A percentile compares a stretch with the other conserved stretches of the same genome.
Evolutionary conservation across 2,797 vertebrate species (phyloP).

Genomic region (Eulemur mongoz): DNA sequence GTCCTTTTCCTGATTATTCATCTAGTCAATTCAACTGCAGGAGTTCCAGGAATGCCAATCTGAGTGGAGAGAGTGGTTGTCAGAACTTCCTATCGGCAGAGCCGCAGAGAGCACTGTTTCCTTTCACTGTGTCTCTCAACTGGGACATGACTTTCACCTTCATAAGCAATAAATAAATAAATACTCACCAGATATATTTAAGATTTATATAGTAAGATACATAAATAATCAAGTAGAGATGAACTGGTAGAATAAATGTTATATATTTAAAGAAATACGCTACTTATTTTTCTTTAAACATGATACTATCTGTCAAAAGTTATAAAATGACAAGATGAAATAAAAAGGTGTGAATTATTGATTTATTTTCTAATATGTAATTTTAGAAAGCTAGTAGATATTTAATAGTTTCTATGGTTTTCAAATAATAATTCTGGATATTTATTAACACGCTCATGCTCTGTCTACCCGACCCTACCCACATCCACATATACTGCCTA

Average conservation of each 20-base stretch:
- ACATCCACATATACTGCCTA: neutral
- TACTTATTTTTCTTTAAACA: neutral
- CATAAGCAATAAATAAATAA: neutral
- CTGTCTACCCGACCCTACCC: neutral
- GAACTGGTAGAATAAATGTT: neutral
- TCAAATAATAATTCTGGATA: neutral
- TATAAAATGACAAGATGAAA: neutral
- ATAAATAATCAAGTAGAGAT: neutral
- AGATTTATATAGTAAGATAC: neutral
- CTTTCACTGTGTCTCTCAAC: neutral
- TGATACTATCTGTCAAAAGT: neutral
- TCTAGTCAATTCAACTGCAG: neutral
- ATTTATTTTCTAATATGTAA: neutral
- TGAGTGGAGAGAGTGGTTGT: neutral
- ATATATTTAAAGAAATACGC: neutral
- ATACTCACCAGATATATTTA: neutral
- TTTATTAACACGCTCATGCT: neutral
- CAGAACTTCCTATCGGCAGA: neutral
- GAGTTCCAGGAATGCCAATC: neutral
- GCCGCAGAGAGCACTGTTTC: neutral
- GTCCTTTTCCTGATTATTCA: neutral
- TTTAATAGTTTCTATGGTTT: neutral
- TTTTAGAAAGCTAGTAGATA: neutral
- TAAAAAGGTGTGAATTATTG: neutral
- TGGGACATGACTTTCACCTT: neutral